phyloP scores from a whole-genome alignment of 2,888 invertebrate genomes.

The Listrodromus nycthemerus region DNA sequence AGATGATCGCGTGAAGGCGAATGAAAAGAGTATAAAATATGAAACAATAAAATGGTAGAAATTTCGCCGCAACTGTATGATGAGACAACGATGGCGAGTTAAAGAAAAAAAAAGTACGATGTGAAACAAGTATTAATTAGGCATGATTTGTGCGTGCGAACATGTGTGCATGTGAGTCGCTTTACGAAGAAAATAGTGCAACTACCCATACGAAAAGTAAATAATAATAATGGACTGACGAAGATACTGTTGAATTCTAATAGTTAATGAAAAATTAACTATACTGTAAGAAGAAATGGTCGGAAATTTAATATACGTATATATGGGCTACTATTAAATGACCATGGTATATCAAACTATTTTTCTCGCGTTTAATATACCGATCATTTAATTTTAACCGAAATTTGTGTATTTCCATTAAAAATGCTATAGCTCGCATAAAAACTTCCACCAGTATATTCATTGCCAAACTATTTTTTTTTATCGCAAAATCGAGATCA shows the following conservation, averaged over 20 bases:
- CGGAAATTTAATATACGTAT: background rate
- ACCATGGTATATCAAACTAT: slow-evolving; percentile 5
- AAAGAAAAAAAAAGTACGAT: slow-evolving; percentile 41
- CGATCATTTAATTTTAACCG: background rate
- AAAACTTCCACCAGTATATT: background rate
- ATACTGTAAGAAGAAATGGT: background rate
- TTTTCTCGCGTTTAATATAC: background rate
- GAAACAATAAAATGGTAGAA: slow-evolving; percentile 19
- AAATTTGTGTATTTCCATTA: background rate
- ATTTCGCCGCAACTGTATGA: slow-evolving; percentile 41
- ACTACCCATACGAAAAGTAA: slow-evolving; percentile 11
- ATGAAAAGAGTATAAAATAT: slow-evolving; percentile 28
- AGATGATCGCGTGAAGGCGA: slow-evolving; percentile 15
- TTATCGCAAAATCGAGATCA: background rate
- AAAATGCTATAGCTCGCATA: background rate
- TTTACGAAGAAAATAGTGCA: background rate
- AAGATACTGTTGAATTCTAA: slow-evolving; percentile 13
- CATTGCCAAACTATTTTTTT: background rate
- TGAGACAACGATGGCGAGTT: slow-evolving; percentile 59
- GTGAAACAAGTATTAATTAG: slow-evolving; percentile 30
- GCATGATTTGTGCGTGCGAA: slow-evolving; percentile 15
- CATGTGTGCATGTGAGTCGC: slow-evolving; percentile 4
- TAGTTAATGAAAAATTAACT: background rate
- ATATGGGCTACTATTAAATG: background rate
- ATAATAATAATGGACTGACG: slow-evolving; percentile 3